phyloP scores from a whole-genome alignment of 2,797 vertebrate genomes.

The Poecilia picta region DNA sequence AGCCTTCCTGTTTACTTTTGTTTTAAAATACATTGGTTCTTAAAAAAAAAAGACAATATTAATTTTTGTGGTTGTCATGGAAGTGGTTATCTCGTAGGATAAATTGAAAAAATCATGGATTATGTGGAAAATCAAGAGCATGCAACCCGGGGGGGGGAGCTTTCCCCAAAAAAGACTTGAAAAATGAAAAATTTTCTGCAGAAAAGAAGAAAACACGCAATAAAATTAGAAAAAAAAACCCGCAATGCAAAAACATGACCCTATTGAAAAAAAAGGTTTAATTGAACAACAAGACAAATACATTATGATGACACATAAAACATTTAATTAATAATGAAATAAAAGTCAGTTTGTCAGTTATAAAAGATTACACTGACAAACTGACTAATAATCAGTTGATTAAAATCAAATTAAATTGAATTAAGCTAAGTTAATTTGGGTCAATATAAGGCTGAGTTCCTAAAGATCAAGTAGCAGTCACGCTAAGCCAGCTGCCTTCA shows the following conservation, averaged over 20 bases:
- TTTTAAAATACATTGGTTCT: too few relatives aligned
- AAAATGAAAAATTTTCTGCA: too few relatives aligned
- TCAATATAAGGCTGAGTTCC: neutral
- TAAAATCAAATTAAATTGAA: neutral
- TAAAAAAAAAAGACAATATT: too few relatives aligned
- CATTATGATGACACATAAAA: neutral
- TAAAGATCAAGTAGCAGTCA: neutral
- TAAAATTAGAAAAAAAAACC: too few relatives aligned
- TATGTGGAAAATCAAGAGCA: too few relatives aligned
- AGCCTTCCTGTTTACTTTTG: too few relatives aligned
- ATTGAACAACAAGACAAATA: neutral
- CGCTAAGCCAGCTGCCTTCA: neutral
- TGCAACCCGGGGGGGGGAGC: too few relatives aligned
- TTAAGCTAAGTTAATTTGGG: neutral
- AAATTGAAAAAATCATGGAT: too few relatives aligned
- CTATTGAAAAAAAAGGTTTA: neutral
- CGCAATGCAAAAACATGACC: neutral
- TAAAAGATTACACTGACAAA: neutral
- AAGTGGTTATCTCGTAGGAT: too few relatives aligned
- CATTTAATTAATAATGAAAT: neutral
- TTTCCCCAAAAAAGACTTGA: too few relatives aligned
- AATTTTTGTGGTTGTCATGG: too few relatives aligned
- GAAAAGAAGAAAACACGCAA: too few relatives aligned
- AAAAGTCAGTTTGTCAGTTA: neutral
- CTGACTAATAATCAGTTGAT: neutral